phyloP scores from a whole-genome alignment of 2,888 invertebrate genomes.

The Camptogramma bilineatum region DNA sequence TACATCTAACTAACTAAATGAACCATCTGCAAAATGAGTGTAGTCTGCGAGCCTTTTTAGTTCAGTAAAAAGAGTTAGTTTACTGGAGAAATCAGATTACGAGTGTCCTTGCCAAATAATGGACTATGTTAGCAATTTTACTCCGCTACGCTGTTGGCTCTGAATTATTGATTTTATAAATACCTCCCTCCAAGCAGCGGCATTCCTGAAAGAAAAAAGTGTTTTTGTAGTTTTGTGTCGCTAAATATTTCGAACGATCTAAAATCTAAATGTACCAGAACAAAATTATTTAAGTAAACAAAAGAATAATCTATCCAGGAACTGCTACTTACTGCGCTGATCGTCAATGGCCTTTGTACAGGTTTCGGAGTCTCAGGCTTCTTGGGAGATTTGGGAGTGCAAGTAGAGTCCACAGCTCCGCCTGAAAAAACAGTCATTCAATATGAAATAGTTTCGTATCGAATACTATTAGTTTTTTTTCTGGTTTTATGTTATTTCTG shows the following conservation, averaged over 20 bases:
- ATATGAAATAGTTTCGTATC: background rate
- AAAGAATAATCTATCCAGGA: background rate
- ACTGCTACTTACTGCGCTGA: slow-evolving; percentile 43
- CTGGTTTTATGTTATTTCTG: no score
- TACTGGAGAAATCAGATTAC: no score
- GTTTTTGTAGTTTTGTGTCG: background rate
- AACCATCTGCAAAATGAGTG: no score
- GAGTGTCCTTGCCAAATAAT: no score
- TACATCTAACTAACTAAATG: no score
- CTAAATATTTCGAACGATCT: no score
- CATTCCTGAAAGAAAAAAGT: slow-evolving; percentile 59
- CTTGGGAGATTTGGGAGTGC: slow-evolving; percentile 54
- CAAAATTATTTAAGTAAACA: background rate
- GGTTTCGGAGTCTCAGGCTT: slow-evolving; percentile 50
- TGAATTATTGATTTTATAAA: slow-evolving; percentile 29
- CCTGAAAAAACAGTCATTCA: slow-evolving; percentile 44
- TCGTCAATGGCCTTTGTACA: slow-evolving; percentile 23
- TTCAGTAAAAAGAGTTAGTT: no score
- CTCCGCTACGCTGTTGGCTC: background rate
- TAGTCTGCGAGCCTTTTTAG: no score
- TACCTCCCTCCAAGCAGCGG: slow-evolving; percentile 65
- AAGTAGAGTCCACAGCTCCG: slow-evolving; percentile 58
- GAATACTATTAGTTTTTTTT: no score
- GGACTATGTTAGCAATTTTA: background rate
- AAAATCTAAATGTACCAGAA: background rate